phyloP scores from a whole-genome alignment of 2,113 vertebrate genomes.

The Protobothrops mucrosquamatus region DNA sequence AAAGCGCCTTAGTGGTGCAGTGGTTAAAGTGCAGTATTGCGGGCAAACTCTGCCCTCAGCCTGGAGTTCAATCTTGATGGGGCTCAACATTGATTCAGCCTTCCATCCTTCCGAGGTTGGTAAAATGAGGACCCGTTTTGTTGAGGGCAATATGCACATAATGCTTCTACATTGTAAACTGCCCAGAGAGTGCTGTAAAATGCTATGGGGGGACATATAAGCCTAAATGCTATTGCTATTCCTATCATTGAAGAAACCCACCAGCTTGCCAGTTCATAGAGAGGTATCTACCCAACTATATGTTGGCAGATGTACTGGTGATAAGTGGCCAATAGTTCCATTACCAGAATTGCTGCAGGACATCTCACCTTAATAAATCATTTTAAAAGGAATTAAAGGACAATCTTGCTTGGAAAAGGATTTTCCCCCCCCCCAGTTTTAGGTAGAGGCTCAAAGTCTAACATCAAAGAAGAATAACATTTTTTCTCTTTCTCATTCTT shows the following conservation, averaged over 20 bases:
- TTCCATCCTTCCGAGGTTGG: not conserved
- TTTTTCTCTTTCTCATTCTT: not conserved
- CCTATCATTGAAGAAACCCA: not conserved
- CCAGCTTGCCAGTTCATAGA: not conserved
- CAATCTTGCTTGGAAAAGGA: not conserved
- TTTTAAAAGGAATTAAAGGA: not conserved
- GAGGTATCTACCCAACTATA: not conserved
- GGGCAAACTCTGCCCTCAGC: not conserved
- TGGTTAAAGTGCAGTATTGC: not conserved
- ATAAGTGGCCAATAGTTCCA: not conserved
- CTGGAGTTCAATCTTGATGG: not conserved
- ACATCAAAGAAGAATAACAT: not conserved
- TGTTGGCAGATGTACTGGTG: not conserved
- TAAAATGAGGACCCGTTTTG: not conserved
- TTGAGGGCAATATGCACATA: not conserved
- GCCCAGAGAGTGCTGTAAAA: not conserved
- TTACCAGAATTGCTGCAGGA: not conserved
- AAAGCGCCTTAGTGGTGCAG: not conserved
- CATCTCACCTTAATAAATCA: not conserved
- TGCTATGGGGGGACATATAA: not conserved
- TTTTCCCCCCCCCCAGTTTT: not conserved
- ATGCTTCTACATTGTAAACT: not conserved
- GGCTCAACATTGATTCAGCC: not conserved
- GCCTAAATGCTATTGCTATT: not conserved
- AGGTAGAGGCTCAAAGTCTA: not conserved